These are phyloP conservation scores for Alca torda DNA, from an alignment of 2,797 vertebrate species.

Conservation along the genomic window DNA sequence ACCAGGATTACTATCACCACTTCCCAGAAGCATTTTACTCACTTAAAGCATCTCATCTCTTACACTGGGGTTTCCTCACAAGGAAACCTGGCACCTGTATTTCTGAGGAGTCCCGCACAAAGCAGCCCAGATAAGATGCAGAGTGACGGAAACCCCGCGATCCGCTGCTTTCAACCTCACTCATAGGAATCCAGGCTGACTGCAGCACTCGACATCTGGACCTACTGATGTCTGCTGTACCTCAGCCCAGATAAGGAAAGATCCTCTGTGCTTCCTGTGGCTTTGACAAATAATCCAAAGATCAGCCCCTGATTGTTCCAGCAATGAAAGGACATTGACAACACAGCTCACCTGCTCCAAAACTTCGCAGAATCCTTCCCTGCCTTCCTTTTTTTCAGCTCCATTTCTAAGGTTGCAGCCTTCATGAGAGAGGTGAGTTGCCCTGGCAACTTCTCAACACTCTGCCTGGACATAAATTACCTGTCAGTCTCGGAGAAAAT, in stretches of 20 bases:
- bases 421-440: slow-evolving; percentile 5
- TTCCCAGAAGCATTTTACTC: not conserved
- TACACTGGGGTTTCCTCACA: not conserved
- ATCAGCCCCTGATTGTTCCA: not conserved
- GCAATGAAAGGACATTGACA: not conserved
- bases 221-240: not conserved
- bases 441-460: slow-evolving; percentile 10
- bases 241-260: not conserved
- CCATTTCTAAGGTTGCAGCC: not conserved
- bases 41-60: not conserved
- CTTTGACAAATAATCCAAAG: not conserved
- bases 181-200: not conserved
- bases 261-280: not conserved
- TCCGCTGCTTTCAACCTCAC: not conserved
- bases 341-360: not conserved
- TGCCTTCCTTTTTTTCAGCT: not conserved
- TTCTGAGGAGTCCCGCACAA: not conserved
- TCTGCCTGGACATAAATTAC: slow-evolving; percentile 6
- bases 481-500: not conserved
- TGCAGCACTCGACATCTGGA: not conserved
- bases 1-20: not conserved
- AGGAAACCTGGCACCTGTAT: not conserved
- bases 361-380: not conserved
- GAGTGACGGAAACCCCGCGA: not conserved
- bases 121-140: not conserved